These are phyloP conservation scores for Sepioteuthis lessoniana DNA, from an alignment of 2,888 invertebrate genomes.

Conservation along the genomic window DNA sequence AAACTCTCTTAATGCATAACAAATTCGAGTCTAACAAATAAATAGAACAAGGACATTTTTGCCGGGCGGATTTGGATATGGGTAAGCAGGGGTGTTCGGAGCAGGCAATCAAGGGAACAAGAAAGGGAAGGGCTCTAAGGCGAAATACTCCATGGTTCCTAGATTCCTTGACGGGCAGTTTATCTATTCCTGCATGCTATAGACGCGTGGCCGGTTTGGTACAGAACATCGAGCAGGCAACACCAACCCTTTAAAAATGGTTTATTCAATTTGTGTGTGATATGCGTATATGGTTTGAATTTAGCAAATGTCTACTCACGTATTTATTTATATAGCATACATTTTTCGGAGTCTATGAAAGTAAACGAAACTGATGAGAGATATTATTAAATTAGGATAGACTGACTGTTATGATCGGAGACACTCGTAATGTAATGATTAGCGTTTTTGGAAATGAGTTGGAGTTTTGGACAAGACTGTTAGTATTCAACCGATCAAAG, in stretches of 20 bases:
- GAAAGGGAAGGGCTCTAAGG: not conserved
- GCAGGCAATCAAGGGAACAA: not conserved
- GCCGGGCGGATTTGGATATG: no score
- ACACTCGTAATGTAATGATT: no score
- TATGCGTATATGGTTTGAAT: not conserved
- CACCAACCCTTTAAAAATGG: not conserved
- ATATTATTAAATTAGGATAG: no score
- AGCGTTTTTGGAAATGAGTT: no score
- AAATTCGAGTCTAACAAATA: not conserved
- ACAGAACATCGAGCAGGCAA: not conserved
- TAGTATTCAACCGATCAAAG: no score
- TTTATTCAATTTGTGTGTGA: not conserved
- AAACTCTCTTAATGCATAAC: not conserved
- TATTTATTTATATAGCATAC: not conserved
- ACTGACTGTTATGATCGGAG: no score
- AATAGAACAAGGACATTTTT: not conserved
- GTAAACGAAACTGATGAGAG: no score
- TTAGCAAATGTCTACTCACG: not conserved
- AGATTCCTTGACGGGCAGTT: conserved; percentile 1
- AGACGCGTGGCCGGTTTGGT: not conserved
- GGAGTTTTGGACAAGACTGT: no score
- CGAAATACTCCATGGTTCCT: not conserved
- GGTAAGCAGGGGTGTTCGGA: not conserved
- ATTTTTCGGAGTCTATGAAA: not conserved
- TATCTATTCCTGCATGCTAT: not conserved